These are phyloP conservation scores for Prunella strophiata DNA, from an alignment of 2,797 vertebrate species.

Conservation along the genomic window DNA sequence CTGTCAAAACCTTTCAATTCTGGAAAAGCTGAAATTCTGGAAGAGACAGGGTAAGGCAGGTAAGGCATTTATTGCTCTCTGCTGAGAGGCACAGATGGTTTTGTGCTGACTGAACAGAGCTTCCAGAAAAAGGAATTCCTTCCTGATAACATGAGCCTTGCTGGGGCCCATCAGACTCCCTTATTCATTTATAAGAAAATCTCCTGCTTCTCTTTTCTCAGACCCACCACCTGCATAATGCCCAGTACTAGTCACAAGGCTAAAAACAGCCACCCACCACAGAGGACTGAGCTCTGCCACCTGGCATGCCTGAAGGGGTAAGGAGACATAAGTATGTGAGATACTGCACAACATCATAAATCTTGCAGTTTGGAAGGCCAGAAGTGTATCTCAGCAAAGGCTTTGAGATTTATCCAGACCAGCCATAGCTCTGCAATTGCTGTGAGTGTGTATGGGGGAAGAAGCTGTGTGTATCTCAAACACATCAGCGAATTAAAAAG, in stretches of 20 bases:
- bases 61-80: not conserved
- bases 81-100: not conserved
- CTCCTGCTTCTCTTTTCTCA: not conserved
- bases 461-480: not conserved
- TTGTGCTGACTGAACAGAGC: not conserved
- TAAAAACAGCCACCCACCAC: not conserved
- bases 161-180: not conserved
- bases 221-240: not conserved
- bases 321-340: not conserved
- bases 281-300: not conserved
- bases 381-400: not conserved
- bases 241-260: not conserved
- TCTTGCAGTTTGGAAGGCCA: not conserved
- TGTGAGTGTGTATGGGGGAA: not conserved
- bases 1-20: not conserved
- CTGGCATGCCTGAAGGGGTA: not conserved
- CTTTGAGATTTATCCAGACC: not conserved
- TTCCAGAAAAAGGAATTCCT: not conserved
- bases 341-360: not conserved
- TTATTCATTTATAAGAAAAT: not conserved
- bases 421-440: not conserved
- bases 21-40: not conserved
- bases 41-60: not conserved
- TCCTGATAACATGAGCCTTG: not conserved
- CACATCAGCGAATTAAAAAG: not conserved